Conservation (phyloP, 2,113 vertebrate genomes). For the Nannospalax galili region DNA sequence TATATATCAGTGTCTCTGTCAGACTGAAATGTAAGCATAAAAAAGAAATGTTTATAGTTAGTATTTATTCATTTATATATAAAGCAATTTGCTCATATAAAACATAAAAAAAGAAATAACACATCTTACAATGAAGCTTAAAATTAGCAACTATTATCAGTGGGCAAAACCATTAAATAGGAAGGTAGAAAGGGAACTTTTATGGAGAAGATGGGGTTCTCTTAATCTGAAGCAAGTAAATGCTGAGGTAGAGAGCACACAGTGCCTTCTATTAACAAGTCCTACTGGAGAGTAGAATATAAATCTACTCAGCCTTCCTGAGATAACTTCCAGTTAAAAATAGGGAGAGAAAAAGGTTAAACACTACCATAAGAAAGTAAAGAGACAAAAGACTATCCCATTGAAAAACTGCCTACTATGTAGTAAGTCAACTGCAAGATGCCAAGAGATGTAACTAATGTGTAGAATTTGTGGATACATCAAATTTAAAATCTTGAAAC, state of each 20-base stretch:
- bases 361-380: neutral
- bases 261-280: neutral
- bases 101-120: neutral
- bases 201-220: neutral
- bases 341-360: conserved; percentile 3
- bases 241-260: neutral
- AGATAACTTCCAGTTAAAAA: neutral
- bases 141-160: conserved; percentile 24
- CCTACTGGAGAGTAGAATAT: neutral
- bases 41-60: conserved; percentile 30
- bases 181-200: neutral
- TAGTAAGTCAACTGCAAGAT: neutral
- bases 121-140: neutral
- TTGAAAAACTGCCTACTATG: neutral
- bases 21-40: conserved; percentile 16
- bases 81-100: neutral
- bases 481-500: conserved; percentile 34
- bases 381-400: neutral
- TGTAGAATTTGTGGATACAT: neutral
- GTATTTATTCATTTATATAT: conserved; percentile 7
- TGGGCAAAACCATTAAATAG: neutral
- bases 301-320: neutral
- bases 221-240: neutral
- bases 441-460: neutral
- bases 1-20: neutral